Evolutionary conservation across 2,888 invertebrate genomes (phyloP), one percentile per base, ranked within the genome.

Genomic region (Electrophaes corylata): DNA sequence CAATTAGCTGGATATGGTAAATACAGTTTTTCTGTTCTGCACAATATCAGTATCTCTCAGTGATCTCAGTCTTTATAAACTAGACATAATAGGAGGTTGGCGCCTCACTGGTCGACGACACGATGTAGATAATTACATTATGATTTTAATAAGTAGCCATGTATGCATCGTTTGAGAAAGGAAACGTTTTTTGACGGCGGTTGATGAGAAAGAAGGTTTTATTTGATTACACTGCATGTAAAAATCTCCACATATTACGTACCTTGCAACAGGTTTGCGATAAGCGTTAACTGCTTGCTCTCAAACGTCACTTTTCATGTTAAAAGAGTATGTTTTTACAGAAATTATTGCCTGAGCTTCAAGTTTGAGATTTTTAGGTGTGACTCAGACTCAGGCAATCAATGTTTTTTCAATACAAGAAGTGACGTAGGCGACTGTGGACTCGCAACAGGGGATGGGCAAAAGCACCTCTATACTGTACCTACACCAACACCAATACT

Each of bases 71-170:
- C 54, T 41, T 50, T 50, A 54, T 19, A n/a, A 35, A 49, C 49
- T 40, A 53, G 61, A 60, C 59, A 60, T 67, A 66, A 67, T 66
- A 61, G 57, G 57, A 43, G 46, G 50, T 46, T 61, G 66, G 63
- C 66, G 68, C 62, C 66, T 49, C 44, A 14, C 23, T 53, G 66
- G 68, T 64, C 68, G 51, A 53, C 57, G 65, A 65, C 67, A 59
- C 56, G 23, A 57, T 46, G 43, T 33, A 50, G 35, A 43, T 48
- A 48, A 46, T 55, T 54, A 47, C 18, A 19, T 54, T 26, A 43
- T 37, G 39, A 14, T 49, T 44, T 43, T 49, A 45, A 49, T 37
- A 20, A 39, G 37, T 10, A 37, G 26, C 26, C 10, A 19, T 18
- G 31, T 20, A 31, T 50, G 50, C 56, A 33, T 56, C 40, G 12